Evolutionary conservation across 2,888 invertebrate species (phyloP), one percentile per base, ranked within the genome.

Genomic region (Neria commutata): DNA sequence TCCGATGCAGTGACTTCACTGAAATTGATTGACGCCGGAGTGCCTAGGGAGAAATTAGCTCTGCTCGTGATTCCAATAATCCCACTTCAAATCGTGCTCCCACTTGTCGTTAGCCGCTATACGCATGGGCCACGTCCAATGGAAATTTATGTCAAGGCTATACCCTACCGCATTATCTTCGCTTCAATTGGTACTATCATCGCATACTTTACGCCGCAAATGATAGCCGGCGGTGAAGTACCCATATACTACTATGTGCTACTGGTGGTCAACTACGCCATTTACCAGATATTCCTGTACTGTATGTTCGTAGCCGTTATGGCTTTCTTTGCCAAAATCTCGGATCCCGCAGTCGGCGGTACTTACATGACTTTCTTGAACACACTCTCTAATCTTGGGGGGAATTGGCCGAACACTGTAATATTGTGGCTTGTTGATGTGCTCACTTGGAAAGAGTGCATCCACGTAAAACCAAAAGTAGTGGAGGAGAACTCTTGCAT

Each of bases 311-410:
- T 99, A 4, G 91, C 98, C 0, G 88, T 91, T 60, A 98, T 99
- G 97, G 94, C 97, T 10, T 99, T 99, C 84, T 95, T 95, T 82
- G 98, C 98, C 0, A 92, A 94, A 83, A 89, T 99, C 51, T 97
- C 97, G 61, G 99, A 99, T 80, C 96, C 98, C 0, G 86, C 90
- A 0, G 95, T 98, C 0, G 99, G 99, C 1, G 98, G 99, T 4
- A 99, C 99, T 0, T 99, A 99, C 80, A 99, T 99, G 99, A 99
- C 99, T 0, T 85, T 99, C 52, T 84, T 99, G 16, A 99, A 99
- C 80, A 99, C 99, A 0, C 85, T 98, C 21, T 88, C 91, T 49
- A 99, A 99, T 84, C 86, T 99, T 59, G 99, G 99, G n/a, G 95
- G 95, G 5, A 98, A 96, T 78, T 98, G 98, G 98, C 98, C 98